These are phyloP conservation scores for Anoplophora glabripennis DNA, from an alignment of 1,140 invertebrate species.

Conservation along the genomic window DNA sequence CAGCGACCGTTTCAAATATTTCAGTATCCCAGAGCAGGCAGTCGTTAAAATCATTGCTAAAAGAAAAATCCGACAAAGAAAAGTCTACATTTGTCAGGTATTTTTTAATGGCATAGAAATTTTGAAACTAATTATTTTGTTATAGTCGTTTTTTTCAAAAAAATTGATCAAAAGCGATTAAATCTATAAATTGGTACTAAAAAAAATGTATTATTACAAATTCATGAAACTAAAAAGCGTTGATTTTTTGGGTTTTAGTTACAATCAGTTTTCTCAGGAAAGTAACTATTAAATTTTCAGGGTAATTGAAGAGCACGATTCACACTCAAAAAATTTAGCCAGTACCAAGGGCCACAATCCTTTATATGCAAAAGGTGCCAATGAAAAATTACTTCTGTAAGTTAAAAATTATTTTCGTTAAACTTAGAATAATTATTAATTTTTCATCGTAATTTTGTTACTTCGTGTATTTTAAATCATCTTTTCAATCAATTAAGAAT, in stretches of 20 bases:
- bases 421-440: too few species aligned
- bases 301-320: slow-evolving; percentile 45
- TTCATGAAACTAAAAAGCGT: background rate
- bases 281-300: slow-evolving; percentile 34
- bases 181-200: too few species aligned
- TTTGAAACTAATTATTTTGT: too few species aligned
- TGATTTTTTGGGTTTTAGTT: slow-evolving; percentile 7
- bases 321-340: slow-evolving; percentile 50
- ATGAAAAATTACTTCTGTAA: slow-evolving; percentile 67
- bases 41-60: slow-evolving; percentile 44
- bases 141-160: too few species aligned
- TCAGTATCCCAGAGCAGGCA: slow-evolving; percentile 44
- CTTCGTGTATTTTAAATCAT: too few species aligned
- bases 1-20: slow-evolving; percentile 13
- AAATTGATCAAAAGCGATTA: too few species aligned
- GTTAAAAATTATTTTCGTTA: slow-evolving; percentile 41
- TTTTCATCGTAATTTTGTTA: too few species aligned
- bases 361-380: slow-evolving; percentile 60
- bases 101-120: too few species aligned
- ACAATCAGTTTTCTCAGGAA: too few species aligned
- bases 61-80: slow-evolving; percentile 29
- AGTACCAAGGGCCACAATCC: slow-evolving; percentile 60
- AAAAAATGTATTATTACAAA: too few species aligned
- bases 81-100: slow-evolving; percentile 24
- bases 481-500: too few species aligned